A percentile compares a stretch with the other conserved stretches of the same genome.
Conservation (phyloP, 2,797 vertebrate species). For the Anisognathus igniventris region DNA sequence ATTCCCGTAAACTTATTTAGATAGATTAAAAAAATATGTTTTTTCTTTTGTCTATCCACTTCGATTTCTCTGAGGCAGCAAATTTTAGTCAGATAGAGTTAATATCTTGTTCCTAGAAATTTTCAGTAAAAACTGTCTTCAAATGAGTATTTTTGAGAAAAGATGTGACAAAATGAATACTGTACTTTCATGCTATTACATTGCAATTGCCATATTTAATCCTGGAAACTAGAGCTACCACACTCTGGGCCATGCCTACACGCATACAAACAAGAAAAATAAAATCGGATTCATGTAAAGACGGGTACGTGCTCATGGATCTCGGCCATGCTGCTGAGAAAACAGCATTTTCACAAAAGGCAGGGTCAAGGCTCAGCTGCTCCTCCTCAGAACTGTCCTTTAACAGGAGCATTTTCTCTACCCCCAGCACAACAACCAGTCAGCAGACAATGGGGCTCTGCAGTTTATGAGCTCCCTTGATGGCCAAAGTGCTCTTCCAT, state of each 20-base stretch:
- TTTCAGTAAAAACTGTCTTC: neutral
- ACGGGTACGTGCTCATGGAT: fast-evolving
- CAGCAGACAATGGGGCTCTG: neutral
- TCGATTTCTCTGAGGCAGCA: slow-evolving; percentile 43
- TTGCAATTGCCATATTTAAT: neutral
- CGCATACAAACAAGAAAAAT: neutral
- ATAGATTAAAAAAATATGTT: neutral
- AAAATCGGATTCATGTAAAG: neutral
- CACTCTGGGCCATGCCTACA: neutral
- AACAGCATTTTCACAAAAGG: neutral
- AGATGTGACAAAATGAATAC: neutral
- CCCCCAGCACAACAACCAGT: neutral
- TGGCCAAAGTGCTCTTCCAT: slow-evolving; percentile 26
- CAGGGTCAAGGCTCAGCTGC: neutral
- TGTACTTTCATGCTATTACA: neutral
- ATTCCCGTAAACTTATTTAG: neutral
- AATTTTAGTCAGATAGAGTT: neutral
- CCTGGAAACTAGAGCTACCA: neutral
- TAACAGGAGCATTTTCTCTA: neutral
- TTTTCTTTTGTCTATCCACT: neutral
- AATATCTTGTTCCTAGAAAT: neutral
- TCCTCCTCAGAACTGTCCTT: neutral
- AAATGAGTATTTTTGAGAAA: neutral
- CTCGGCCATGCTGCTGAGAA: fast-evolving
- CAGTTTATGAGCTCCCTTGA: slow-evolving; percentile 26